Evolutionary conservation across 2,797 vertebrate species (phyloP), one percentile per base, ranked within the genome.

Genomic region (Notolepis coatsorum): DNA sequence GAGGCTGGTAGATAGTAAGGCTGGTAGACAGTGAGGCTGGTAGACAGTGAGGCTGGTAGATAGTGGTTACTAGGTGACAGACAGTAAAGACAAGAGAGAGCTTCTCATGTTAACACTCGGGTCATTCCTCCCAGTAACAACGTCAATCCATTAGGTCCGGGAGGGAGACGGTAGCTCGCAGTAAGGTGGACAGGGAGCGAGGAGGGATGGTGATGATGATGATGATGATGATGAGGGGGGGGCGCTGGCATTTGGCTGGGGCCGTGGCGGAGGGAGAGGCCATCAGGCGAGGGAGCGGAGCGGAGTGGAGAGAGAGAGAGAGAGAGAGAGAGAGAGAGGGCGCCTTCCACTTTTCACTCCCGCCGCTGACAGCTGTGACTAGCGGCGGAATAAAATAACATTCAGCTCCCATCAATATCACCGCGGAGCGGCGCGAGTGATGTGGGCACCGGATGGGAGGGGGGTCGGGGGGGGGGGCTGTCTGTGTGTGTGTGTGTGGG

Each of bases 301-400:
- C 18, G 23, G 20, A 43, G 53, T n/a, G 54, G 39, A 68, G 54
- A 30, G 35, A 39, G 39, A 45, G 41, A 54, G 37, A 54, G 41
- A 27, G 38, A 47, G 7, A 57, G 75, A 77, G 85, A 87, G 86
- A 76, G 82, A 63, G 75, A 81, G 89, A 73, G 79, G 87, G 90
- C 80, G 85, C 76, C 88, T 92, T 63, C 62, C 92, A 91, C 93
- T 93, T 93, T 91, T 92, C 93, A 92, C 81, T 84, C 61, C 80
- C 67, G 46, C 87, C 74, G 88, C 90, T 96, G 95, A 95, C 95
- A 96, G 94, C 94, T 94, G 93, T 94, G 95, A 96, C 96, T 92
- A 89, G 93, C 93, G 94, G 95, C 94, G 66, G 94, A 96, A 97
- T 96, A 95, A 96, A 97, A 97, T 96, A 97, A 96, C 95, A 97